These are phyloP conservation scores for Tetraneura akinire DNA, from an alignment of 1,140 invertebrate species.

Conservation along the genomic window DNA sequence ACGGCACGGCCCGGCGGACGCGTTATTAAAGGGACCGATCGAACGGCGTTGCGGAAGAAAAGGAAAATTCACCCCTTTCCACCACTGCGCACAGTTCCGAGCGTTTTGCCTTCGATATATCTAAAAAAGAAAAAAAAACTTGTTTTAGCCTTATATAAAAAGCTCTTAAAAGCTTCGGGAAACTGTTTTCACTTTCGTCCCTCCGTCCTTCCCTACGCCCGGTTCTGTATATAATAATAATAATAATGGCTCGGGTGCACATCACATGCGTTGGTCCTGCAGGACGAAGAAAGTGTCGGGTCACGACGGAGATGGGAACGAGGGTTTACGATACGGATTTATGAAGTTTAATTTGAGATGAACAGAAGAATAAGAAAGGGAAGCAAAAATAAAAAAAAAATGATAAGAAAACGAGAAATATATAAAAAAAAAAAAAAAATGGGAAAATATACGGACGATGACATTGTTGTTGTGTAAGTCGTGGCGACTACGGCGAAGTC, in stretches of 20 bases:
- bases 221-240: constrained; percentile 48
- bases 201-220: neutral
- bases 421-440: no score
- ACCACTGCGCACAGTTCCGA: neutral
- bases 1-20: constrained; percentile 18
- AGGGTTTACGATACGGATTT: constrained; percentile 49
- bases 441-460: constrained; percentile 38
- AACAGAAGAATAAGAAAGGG: neutral
- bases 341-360: constrained; percentile 51
- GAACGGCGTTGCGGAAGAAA: neutral
- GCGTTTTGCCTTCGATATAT: constrained; percentile 43
- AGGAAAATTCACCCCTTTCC: constrained; percentile 44
- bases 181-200: constrained; percentile 44
- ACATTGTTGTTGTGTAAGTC: constrained; percentile 27
- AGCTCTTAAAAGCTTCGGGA: constrained; percentile 50
- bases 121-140: constrained; percentile 46
- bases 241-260: constrained; percentile 33
- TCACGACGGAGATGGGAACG: neutral
- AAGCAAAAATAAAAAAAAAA: constrained; percentile 36
- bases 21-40: constrained; percentile 45
- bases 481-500: neutral
- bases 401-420: constrained; percentile 31
- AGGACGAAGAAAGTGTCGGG: neutral
- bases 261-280: neutral
- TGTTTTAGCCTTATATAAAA: constrained; percentile 51